phyloP scores from a whole-genome alignment of 35 echinoderm and acorn worm genomes.

The Holothuria glaberrima region DNA sequence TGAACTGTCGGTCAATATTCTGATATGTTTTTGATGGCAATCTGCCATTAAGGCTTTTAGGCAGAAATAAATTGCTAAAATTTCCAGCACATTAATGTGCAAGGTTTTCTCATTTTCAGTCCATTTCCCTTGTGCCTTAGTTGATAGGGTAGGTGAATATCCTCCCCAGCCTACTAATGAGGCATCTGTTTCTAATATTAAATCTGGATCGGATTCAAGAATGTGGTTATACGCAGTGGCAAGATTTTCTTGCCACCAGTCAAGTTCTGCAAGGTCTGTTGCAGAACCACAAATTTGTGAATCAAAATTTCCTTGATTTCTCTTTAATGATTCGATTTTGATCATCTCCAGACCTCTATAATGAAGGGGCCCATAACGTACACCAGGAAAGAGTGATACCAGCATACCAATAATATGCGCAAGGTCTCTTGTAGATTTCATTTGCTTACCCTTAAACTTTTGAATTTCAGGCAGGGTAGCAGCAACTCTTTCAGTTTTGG shows the following conservation, averaged over 20 bases:
- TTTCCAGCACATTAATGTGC: constrained; percentile 58
- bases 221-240: neutral
- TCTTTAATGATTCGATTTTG: constrained; percentile 42
- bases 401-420: constrained; percentile 6
- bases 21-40: constrained; percentile 24
- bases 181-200: constrained; percentile 49
- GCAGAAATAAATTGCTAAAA: constrained; percentile 31
- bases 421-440: constrained; percentile 11
- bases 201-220: constrained; percentile 22
- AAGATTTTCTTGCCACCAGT: constrained; percentile 57
- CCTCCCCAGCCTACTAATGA: constrained; percentile 27
- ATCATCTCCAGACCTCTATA: constrained; percentile 38
- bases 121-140: constrained; percentile 37
- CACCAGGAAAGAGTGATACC: constrained; percentile 28
- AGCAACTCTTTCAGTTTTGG: constrained; percentile 1
- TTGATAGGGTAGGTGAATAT: neutral
- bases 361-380: constrained; percentile 36
- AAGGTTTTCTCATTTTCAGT: neutral
- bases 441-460: constrained; percentile 2
- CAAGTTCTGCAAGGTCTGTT: neutral
- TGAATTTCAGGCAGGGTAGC: constrained; percentile 11
- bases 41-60: constrained; percentile 31
- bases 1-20: constrained; percentile 21
- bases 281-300: neutral
- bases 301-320: constrained; percentile 46